phyloP scores from a whole-genome alignment of 1,140 invertebrate species.

The Drosophila santomea region DNA sequence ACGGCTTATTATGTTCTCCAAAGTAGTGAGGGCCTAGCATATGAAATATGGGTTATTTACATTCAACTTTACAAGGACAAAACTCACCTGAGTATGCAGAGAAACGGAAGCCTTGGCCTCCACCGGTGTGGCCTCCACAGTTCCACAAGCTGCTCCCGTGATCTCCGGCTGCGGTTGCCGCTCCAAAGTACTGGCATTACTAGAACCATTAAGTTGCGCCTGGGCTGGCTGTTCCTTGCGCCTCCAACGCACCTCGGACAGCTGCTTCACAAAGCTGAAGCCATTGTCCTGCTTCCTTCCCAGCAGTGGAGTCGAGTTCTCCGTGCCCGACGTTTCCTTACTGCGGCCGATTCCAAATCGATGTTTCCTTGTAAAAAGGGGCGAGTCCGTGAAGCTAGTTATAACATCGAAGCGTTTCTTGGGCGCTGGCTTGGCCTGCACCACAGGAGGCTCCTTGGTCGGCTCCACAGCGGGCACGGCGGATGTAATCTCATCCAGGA shows the following conservation, averaged over 20 bases:
- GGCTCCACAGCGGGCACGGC: conserved; percentile 21
- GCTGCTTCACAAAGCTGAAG: conserved; percentile 81
- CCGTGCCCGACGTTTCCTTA: conserved; percentile 61
- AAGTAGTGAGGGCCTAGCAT: conserved; percentile 85
- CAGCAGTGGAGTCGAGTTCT: conserved; percentile 73
- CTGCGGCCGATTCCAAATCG: conserved; percentile 76
- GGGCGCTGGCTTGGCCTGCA: conserved; percentile 43
- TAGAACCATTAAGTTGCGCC: conserved; percentile 40
- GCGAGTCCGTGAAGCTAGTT: conserved; percentile 84
- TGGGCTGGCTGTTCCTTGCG: conserved; percentile 54
- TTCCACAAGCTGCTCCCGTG: conserved; percentile 44
- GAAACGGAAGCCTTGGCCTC: conserved; percentile 84
- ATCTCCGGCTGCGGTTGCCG: conserved; percentile 51
- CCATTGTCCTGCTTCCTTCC: conserved; percentile 76
- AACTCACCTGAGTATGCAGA: conserved; percentile 85
- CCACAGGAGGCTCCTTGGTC: conserved; percentile 32
- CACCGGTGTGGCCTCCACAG: conserved; percentile 76
- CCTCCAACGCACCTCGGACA: conserved; percentile 76
- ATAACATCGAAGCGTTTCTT: conserved; percentile 82
- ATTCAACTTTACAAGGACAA: too few species aligned
- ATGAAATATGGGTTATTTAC: not conserved
- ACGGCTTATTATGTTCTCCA: conserved; percentile 86
- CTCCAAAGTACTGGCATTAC: conserved; percentile 59
- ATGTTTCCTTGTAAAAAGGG: conserved; percentile 84
- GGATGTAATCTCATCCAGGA: conserved; percentile 61